Base-by-base conservation (phyloP, 2,888 invertebrate species). In the Blastobasis adustella region DNA sequence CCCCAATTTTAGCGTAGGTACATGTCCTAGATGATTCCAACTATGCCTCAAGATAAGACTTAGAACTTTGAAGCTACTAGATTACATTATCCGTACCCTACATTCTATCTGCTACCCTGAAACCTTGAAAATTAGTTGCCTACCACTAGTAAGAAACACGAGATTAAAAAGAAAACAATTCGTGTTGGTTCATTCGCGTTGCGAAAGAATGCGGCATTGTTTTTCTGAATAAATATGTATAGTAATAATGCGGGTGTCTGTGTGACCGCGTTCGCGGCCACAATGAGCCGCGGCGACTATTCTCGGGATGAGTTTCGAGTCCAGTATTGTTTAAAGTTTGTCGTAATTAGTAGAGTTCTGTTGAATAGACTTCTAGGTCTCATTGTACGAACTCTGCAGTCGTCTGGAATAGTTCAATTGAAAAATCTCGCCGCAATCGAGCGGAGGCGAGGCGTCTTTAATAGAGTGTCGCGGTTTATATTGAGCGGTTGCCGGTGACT, bases 301-400 rank as follows among this genome's bases (percentile, higher is more conserved):
- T 78, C 83, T 76, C 75, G 76, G 82, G 82, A 83, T 82, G 84
- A 86, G 84, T 84, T 86, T 83, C 73, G 76, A 76, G 84, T 85
- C 85, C 84, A 85, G 84, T 84, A 87, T 87, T 87, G 86, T 87
- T 87, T 81, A 84, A 86, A 87, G 84, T 86, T 87, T 81, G 85
- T 82, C 80, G 83, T 87, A 87, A 87, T 87, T 87, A 87, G 85
- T 83, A 78, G 76, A 83, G 82, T 82, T 84, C 74, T 72, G 70
- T 69, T 86, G 83, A 86, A 86, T 85, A 72, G 79, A 81, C 78
- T 79, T 73, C 77, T 79, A 75, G 79, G 75, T 77, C 76, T 77
- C 76, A 83, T 84, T 85, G 79, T 82, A 65, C 69, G 71, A 72
- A 69, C 60, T 57, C 57, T 36, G 50, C 48, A 54, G 54, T 51